phyloP scores from a whole-genome alignment of 1,140 invertebrate genomes.

The Drosophila bocqueti region DNA sequence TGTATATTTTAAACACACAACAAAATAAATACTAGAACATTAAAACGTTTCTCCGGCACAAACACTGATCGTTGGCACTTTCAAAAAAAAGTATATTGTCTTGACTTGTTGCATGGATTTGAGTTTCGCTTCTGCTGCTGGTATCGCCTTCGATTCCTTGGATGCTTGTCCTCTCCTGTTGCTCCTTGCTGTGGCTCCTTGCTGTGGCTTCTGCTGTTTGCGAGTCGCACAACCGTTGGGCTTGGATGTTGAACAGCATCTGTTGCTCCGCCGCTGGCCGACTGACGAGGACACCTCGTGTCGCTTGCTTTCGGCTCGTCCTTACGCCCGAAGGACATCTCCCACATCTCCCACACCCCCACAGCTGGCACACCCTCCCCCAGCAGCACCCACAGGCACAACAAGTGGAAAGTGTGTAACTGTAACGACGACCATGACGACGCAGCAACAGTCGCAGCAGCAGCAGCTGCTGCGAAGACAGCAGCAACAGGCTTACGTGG shows the following conservation, averaged over 20 bases:
- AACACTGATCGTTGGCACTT: constrained; percentile 30
- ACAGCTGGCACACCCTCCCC: background rate
- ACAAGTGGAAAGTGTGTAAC: constrained; percentile 76
- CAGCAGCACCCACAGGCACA: constrained; percentile 38
- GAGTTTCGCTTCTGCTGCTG: background rate
- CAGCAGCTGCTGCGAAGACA: constrained; percentile 17
- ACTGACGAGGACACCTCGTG: constrained; percentile 67
- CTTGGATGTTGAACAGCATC: constrained; percentile 80
- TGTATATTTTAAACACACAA: background rate
- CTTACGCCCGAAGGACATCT: constrained; percentile 17
- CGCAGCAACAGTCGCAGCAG: constrained; percentile 34
- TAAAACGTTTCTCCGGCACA: background rate
- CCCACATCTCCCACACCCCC: background rate
- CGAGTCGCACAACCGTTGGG: constrained; percentile 71
- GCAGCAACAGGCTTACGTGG: constrained; percentile 55
- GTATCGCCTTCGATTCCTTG: background rate
- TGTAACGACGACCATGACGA: constrained; percentile 48
- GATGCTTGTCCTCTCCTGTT: constrained; percentile 18
- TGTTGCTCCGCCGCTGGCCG: constrained; percentile 67
- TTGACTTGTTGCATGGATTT: constrained; percentile 48
- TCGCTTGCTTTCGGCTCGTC: constrained; percentile 20
- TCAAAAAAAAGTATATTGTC: constrained; percentile 39
- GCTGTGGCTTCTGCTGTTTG: constrained; percentile 18
- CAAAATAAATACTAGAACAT: constrained; percentile 9
- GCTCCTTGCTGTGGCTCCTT: constrained; percentile 8